These are phyloP conservation scores for Coendou prehensilis DNA, from an alignment of 2,797 vertebrate genomes.

Conservation along the genomic window DNA sequence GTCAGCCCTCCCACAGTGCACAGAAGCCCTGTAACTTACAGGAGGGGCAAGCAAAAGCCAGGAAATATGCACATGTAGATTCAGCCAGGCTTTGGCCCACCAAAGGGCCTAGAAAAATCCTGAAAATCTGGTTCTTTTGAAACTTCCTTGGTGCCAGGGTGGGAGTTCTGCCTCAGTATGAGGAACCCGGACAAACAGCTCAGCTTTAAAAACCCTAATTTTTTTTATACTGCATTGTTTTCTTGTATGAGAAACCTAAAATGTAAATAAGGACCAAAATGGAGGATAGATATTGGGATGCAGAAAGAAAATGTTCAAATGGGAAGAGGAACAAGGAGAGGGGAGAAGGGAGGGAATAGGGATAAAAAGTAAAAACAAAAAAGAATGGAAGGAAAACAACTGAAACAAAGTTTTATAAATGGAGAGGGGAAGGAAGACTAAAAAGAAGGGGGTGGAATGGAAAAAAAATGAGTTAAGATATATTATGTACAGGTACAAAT, in stretches of 20 bases:
- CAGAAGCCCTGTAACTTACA: neutral
- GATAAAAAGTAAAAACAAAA: neutral
- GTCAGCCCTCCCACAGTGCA: neutral
- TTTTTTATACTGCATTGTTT: neutral
- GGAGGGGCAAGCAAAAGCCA: neutral
- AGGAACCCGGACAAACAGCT: neutral
- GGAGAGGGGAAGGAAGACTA: neutral
- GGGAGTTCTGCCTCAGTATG: neutral
- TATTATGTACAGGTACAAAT: neutral
- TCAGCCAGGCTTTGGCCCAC: neutral
- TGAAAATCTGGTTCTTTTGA: neutral
- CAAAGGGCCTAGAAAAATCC: neutral
- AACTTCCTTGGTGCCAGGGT: neutral
- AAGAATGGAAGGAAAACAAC: neutral
- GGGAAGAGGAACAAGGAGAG: neutral
- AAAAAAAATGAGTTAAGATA: neutral
- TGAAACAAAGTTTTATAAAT: neutral
- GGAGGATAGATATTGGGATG: neutral
- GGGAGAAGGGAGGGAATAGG: neutral
- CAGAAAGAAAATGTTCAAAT: neutral
- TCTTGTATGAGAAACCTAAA: neutral
- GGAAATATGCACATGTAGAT: neutral
- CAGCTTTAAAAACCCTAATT: too few relatives aligned
- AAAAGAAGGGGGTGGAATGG: neutral
- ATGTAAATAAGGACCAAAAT: neutral